These are phyloP conservation scores for Sinelater perroti DNA, from an alignment of 2,888 invertebrate species.

Conservation along the genomic window DNA sequence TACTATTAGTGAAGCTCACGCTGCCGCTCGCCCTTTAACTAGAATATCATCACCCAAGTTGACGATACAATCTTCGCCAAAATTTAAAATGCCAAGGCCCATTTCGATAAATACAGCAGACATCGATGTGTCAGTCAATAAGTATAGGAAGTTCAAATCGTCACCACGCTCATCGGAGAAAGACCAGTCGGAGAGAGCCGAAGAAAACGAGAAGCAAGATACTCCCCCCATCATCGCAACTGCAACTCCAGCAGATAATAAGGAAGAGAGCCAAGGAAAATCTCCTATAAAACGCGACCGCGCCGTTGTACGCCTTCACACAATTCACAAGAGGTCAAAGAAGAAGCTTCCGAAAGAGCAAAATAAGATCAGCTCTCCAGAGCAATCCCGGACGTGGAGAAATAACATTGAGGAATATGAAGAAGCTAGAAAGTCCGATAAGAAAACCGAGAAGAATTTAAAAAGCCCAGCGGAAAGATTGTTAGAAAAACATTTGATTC, in stretches of 20 bases:
- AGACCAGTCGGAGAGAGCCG: constrained; percentile 28
- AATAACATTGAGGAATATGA: constrained; percentile 70
- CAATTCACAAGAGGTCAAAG: constrained; percentile 59
- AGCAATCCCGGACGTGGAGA: constrained; percentile 64
- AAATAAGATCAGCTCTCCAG: no score
- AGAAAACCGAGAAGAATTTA: constrained; percentile 61
- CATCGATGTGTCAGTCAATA: constrained; percentile 81
- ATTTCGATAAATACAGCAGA: constrained; percentile 84
- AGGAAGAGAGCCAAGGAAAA: constrained; percentile 58
- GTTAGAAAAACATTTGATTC: constrained; percentile 78
- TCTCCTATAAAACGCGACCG: constrained; percentile 74
- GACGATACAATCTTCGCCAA: constrained; percentile 60
- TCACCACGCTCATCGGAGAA: constrained; percentile 39
- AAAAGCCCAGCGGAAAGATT: constrained; percentile 72
- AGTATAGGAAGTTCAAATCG: constrained; percentile 62
- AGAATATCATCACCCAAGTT: constrained; percentile 66
- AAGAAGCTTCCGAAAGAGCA: constrained; percentile 49
- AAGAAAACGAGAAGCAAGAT: constrained; percentile 18
- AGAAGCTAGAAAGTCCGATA: constrained; percentile 40
- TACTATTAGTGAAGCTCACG: constrained; percentile 73
- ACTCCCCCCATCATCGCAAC: constrained; percentile 7
- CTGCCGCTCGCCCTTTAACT: constrained; percentile 58
- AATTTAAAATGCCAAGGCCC: constrained; percentile 67
- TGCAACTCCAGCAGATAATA: constrained; percentile 50
- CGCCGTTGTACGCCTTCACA: constrained; percentile 78